Evolutionary conservation across 2,113 vertebrate species (phyloP).

Genomic region (Nesoenas mayeri): DNA sequence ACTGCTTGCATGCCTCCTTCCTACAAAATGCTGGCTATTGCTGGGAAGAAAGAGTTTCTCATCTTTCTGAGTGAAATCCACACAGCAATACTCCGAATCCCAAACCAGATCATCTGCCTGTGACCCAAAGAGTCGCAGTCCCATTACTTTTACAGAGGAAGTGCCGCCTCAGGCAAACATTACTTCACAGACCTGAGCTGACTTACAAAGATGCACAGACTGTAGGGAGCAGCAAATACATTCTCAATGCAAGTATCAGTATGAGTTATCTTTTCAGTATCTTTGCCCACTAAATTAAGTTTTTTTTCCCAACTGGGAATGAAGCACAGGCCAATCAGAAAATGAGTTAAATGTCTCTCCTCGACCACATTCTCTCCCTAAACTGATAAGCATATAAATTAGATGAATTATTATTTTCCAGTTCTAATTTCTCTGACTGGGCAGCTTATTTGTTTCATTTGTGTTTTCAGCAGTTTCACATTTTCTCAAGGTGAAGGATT

Average conservation of each 20-base stretch:
- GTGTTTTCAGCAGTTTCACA: background rate
- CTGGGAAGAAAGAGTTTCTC: background rate
- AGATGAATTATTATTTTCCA: background rate
- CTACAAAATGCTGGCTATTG: background rate
- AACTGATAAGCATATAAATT: background rate
- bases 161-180: fast-evolving
- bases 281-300: background rate
- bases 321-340: background rate
- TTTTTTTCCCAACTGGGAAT: background rate
- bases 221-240: background rate
- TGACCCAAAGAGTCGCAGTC: background rate
- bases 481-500: background rate
- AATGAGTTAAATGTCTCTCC: background rate
- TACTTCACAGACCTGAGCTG: background rate
- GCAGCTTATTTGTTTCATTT: background rate
- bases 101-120: background rate
- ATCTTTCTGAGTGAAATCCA: background rate
- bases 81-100: background rate
- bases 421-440: background rate
- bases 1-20: background rate
- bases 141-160: background rate
- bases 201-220: background rate
- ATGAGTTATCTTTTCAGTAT: background rate
- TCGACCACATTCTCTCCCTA: background rate
- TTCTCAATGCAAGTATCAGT: background rate